phyloP scores from a whole-genome alignment of 2,888 invertebrate genomes.

The Ditylenchus weischeri region DNA sequence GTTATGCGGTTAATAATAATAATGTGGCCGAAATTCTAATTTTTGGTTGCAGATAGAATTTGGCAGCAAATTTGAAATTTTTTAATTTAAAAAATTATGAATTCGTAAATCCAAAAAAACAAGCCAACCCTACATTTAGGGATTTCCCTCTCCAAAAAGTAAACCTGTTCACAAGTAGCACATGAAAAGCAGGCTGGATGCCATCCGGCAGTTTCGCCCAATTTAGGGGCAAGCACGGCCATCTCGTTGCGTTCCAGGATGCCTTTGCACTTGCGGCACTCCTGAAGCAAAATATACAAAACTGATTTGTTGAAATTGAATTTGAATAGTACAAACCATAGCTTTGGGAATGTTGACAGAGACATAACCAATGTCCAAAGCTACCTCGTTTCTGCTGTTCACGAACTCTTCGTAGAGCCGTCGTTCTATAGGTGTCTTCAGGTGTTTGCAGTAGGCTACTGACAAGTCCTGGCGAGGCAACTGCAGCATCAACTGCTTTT shows the following conservation, averaged over 20 bases:
- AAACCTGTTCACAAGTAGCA: constrained; percentile 48
- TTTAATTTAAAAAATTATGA: too few relatives aligned
- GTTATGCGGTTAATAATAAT: too few relatives aligned
- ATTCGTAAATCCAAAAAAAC: too few relatives aligned
- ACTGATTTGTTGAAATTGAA: not conserved
- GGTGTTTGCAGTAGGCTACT: constrained; percentile 79
- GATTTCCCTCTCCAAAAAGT: too few relatives aligned
- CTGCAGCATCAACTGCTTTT: constrained; percentile 65
- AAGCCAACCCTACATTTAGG: too few relatives aligned
- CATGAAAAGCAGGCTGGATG: constrained; percentile 69
- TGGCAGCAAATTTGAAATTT: too few relatives aligned
- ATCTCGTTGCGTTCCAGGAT: constrained; percentile 76
- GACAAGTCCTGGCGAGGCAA: constrained; percentile 86
- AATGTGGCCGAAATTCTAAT: too few relatives aligned
- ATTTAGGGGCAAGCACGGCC: constrained; percentile 78
- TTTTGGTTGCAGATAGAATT: too few relatives aligned
- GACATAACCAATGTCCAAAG: constrained; percentile 81
- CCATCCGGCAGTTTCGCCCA: constrained; percentile 61
- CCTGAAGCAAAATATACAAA: constrained; percentile 62
- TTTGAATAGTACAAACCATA: constrained; percentile 53
- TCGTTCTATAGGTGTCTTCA: constrained; percentile 67
- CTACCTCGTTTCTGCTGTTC: constrained; percentile 86
- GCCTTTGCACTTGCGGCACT: constrained; percentile 79
- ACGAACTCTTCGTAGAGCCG: constrained; percentile 72
- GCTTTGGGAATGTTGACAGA: constrained; percentile 60